Percentiles rank a stretch among this genome's conserved stretches.
Evolutionary conservation across 2,888 invertebrate species (phyloP).

Genomic region (Sarcophaga variegata): DNA sequence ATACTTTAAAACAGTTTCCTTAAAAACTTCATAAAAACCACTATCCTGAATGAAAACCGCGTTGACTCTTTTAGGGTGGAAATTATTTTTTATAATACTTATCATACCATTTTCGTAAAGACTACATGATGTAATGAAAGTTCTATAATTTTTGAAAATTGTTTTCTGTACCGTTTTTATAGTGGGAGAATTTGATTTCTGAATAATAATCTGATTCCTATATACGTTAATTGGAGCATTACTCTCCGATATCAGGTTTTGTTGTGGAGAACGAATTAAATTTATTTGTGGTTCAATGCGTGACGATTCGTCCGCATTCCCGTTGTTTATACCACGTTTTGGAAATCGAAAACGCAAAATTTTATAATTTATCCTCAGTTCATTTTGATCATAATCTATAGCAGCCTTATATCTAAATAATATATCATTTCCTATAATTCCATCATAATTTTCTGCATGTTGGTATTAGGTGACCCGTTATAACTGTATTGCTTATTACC

Average conservation of each 20-base stretch:
- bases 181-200: background rate
- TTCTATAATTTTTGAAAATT: constrained; percentile 11
- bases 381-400: constrained; percentile 17
- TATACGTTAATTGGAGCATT: constrained; percentile 13
- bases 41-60: background rate
- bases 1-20: no score
- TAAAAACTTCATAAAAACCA: background rate
- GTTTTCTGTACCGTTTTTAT: background rate
- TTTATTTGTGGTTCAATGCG: background rate
- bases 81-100: constrained; percentile 12
- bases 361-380: constrained; percentile 29
- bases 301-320: background rate
- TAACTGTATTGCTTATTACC: no score
- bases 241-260: background rate
- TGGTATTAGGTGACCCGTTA: no score
- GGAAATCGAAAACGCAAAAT: constrained; percentile 8
- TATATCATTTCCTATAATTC: constrained; percentile 33
- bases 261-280: background rate
- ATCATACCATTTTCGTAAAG: background rate
- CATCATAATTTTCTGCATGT: background rate
- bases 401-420: constrained; percentile 15
- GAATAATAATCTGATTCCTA: constrained; percentile 9
- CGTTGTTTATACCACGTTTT: background rate
- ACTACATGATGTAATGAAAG: background rate
- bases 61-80: constrained; percentile 1